Evolutionary conservation across 2,797 vertebrate species (phyloP), one percentile per base, ranked within the genome.

Genomic region (Streptopelia turtur): DNA sequence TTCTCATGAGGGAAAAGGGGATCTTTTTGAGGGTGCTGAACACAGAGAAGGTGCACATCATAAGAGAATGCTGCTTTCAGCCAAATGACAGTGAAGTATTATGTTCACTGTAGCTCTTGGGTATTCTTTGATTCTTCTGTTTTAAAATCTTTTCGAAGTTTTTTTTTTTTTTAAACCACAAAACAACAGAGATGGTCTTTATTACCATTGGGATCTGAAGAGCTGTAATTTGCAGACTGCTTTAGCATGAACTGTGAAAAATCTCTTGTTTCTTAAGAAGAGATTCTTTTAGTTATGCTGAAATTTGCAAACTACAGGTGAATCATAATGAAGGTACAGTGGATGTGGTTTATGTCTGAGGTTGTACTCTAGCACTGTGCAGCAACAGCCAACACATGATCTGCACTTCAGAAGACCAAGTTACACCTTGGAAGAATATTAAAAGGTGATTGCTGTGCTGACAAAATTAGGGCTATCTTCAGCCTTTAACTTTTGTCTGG

Each of bases 301-400:
- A 64, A 82, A 75, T 75, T 56, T 47, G 50, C 35, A 47, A 65
- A 65, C 30, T 68, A 6, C 9, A 7, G 18, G 16, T 5, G 9
- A 68, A 90, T 35, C 8, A 3, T 33, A 28, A 16, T 0, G 8
- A 61, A 18, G 9, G 17, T 45, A 2, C 64, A 27, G 6, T 1
- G 1, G 7, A 31, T 87, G 2, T 1, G 23, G 16, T 60, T 87
- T 83, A 27, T 35, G 27, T 37, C 3, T 37, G 59, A 27, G 18
- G 11, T 16, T 75, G 28, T 65, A 16, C 15, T 66, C 28, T 28
- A 33, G 0, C 33, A 20, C 47, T 9, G 8, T 14, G 39, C 35
- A 55, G 23, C 56, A 83, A 0, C 16, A 49, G 27, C 7, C 6
- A 20, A 1, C 1, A 0, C 11, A 24, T 45, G 39, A 13, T 14